A percentile compares a stretch with the other conserved stretches of the same genome.
These are phyloP conservation scores for Mustelus asterias DNA, from an alignment of 2,113 vertebrate species.

Conservation along the genomic window DNA sequence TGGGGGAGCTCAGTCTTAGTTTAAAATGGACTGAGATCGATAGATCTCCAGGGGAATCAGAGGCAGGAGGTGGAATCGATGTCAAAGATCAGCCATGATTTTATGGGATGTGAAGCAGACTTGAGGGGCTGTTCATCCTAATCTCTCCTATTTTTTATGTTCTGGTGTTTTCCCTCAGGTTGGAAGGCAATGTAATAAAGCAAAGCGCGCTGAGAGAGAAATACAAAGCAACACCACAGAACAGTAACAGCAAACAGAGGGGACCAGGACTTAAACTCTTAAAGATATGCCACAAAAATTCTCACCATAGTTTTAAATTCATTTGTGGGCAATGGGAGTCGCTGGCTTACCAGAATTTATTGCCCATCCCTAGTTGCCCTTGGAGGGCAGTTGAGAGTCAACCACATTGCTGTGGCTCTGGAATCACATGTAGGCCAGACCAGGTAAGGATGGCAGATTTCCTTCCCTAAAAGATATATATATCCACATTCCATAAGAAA, in stretches of 20 bases:
- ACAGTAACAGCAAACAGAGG: background rate
- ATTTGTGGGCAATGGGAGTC: too few relatives aligned
- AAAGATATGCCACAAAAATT: background rate
- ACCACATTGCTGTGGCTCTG: too few relatives aligned
- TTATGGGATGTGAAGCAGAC: background rate
- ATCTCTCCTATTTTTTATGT: background rate
- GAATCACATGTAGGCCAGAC: too few relatives aligned
- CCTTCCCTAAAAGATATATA: too few relatives aligned
- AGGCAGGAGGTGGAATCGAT: background rate
- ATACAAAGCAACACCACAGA: background rate
- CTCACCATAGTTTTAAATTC: too few relatives aligned
- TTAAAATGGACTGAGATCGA: background rate
- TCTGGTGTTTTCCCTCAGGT: background rate
- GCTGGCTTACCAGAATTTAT: too few relatives aligned
- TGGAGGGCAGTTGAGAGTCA: too few relatives aligned
- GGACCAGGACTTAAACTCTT: background rate
- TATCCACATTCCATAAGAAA: background rate
- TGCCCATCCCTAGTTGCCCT: too few relatives aligned
- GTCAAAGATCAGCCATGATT: background rate
- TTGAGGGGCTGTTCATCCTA: too few relatives aligned
- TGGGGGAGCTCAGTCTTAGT: background rate
- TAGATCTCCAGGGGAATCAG: background rate
- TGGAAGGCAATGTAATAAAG: background rate
- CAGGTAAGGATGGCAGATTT: too few relatives aligned
- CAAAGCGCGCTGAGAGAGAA: background rate